Evolutionary conservation across 2,113 vertebrate genomes (phyloP).

Genomic region (Ptychochromis oligacanthus): DNA sequence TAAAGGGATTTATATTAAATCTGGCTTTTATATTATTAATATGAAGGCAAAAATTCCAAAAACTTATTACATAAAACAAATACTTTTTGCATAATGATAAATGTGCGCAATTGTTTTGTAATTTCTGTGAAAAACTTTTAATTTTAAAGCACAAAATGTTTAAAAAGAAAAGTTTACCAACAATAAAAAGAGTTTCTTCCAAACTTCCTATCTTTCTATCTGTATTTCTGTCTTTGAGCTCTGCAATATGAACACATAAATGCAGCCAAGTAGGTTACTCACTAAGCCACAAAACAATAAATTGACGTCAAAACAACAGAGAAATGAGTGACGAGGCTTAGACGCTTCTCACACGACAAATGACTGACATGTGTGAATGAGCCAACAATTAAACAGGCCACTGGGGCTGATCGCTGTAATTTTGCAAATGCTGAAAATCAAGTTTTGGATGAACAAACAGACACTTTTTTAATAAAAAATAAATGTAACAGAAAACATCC

Average conservation of each 20-base stretch:
- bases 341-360: neutral
- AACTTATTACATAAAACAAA: neutral
- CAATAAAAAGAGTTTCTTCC: neutral
- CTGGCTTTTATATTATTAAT: neutral
- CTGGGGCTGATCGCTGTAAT: neutral
- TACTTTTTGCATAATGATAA: neutral
- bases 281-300: neutral
- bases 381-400: neutral
- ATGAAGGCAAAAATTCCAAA: neutral
- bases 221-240: neutral
- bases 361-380: neutral
- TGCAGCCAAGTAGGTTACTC: neutral
- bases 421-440: neutral
- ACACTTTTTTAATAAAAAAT: too few species aligned
- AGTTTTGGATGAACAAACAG: neutral
- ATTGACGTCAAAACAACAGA: conserved; percentile 1
- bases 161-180: neutral
- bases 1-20: neutral
- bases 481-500: too few species aligned
- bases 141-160: neutral
- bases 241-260: neutral
- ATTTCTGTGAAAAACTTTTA: neutral
- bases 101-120: neutral
- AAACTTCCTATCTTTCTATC: neutral
- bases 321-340: neutral